Base-by-base conservation (phyloP, 2,797 vertebrate species). In the Semotilus atromaculatus region DNA sequence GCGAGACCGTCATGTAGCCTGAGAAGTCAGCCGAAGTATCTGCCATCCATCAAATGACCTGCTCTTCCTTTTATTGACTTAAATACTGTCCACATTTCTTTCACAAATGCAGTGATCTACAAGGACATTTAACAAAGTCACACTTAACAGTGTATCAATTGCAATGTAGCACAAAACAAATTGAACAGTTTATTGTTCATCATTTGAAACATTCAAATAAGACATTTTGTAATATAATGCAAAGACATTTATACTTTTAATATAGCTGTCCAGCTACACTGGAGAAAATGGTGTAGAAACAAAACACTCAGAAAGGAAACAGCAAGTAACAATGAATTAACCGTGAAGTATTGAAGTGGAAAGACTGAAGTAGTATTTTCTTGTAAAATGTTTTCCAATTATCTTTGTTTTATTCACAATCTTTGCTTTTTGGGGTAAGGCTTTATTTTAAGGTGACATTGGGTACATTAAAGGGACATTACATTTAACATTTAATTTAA, bases 1-100 rank as follows among this genome's bases (percentile, higher is more conserved):
- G 83, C 89, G 75, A 51, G 88, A 89, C 86, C 86, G 87, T 90
- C 89, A 89, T 86, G 87, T 26, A 14, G 45, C 45, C 34, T 7
- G 13, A 51, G 58, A 62, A 75, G 68, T 48, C 26, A 64, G 2
- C 67, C 21, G 43, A 58, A 16, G 85, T 80, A 84, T 66, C 73
- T 88, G 66, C 34, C 64, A 21, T 45, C 74, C 23, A 60, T 29
- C 36, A 11, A 26, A 55, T 60, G 55, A 51, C 40, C 48, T 26
- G 13, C 19, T 21, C 13, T 53, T 74, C 18, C 51, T 70, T 70
- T 9, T 36, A 1, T 62, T 16, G 3, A 29, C 26, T 51, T 13
- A 2, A 34, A 51, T 29, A 26, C 14, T 29, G 40, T 71, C 23
- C 21, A 70, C 18, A 68, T 68, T 76, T 77, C 34, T 76, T 21